A percentile compares a stretch with the other conserved stretches of the same genome.
Conservation (phyloP, 2,113 vertebrate genomes). For the Ibidorhyncha struthersii region DNA sequence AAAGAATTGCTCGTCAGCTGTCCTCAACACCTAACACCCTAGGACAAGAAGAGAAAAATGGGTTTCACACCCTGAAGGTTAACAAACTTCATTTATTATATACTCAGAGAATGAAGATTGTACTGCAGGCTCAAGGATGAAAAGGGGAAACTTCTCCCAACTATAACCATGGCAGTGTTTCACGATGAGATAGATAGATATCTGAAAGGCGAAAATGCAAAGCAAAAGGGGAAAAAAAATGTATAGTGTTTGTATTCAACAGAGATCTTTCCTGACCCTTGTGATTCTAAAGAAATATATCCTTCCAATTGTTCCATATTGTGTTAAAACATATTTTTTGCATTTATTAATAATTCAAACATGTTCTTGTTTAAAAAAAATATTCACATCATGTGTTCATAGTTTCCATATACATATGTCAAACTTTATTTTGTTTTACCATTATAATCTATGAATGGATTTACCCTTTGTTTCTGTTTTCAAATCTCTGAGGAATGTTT, state of each 20-base stretch:
- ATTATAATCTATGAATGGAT: conserved; percentile 37
- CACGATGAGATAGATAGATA: not conserved
- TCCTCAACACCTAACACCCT: not conserved
- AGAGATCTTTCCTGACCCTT: conserved; percentile 22
- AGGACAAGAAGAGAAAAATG: conserved; percentile 22
- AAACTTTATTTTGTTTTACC: conserved; percentile 58
- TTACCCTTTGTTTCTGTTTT: conserved; percentile 66
- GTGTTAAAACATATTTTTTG: conserved; percentile 54
- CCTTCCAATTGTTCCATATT: conserved; percentile 54
- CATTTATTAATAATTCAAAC: conserved; percentile 64
- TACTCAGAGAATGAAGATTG: not conserved
- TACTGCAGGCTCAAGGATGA: not conserved
- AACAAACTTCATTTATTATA: conserved; percentile 44
- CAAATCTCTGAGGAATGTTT: conserved; percentile 68
- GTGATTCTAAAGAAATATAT: conserved; percentile 51
- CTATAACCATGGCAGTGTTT: not conserved
- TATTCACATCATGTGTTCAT: conserved; percentile 29
- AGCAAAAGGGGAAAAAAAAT: not conserved
- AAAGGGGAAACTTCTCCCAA: not conserved
- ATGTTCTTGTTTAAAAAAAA: conserved; percentile 33
- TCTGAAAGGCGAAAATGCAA: conserved; percentile 19
- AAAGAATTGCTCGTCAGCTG: not conserved
- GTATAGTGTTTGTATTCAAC: not conserved
- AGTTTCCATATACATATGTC: conserved; percentile 41
- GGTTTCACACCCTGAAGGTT: conserved; percentile 31